Evolutionary conservation across 2,113 vertebrate species (phyloP).

Genomic region (Pangasianodon hypophthalmus): DNA sequence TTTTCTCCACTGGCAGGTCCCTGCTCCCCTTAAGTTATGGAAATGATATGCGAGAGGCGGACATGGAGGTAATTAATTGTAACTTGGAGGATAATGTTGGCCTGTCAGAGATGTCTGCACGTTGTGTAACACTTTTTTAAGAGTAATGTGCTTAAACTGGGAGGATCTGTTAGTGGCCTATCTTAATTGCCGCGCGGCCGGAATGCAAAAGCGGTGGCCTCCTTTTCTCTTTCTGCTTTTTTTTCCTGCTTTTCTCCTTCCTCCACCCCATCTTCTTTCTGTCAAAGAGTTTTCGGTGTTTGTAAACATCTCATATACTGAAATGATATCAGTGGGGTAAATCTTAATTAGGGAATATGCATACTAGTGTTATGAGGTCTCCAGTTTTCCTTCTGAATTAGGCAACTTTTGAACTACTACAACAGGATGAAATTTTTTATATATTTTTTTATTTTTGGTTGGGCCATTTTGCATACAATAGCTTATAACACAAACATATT

Average conservation of each 20-base stretch:
- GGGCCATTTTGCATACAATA: not conserved
- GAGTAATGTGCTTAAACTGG: constrained; percentile 89
- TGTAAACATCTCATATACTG: constrained; percentile 45
- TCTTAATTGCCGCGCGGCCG: constrained; percentile 85
- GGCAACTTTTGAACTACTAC: not conserved
- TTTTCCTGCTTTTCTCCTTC: constrained; percentile 42
- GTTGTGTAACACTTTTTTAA: constrained; percentile 90
- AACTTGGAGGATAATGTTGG: constrained; percentile 98
- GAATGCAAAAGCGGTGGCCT: constrained; percentile 78
- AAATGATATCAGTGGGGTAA: constrained; percentile 43
- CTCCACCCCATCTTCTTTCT: constrained; percentile 4
- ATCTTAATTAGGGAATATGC: constrained; percentile 26
- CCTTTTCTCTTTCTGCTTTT: constrained; percentile 69
- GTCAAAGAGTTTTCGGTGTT: constrained; percentile 51
- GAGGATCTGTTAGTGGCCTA: constrained; percentile 86
- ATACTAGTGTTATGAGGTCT: not conserved
- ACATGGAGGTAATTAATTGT: constrained; percentile 99
- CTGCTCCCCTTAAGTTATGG: constrained; percentile 93
- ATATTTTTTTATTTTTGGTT: not conserved
- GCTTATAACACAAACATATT: not conserved
- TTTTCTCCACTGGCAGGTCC: constrained; percentile 79
- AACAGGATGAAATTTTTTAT: not conserved
- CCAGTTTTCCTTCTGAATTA: not conserved
- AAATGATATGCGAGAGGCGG: constrained; percentile 95
- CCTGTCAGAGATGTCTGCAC: constrained; percentile 94